Percentiles rank a stretch among this genome's conserved stretches.
phyloP scores from a whole-genome alignment of 2,797 vertebrate species.

The Sorex maritimensis region DNA sequence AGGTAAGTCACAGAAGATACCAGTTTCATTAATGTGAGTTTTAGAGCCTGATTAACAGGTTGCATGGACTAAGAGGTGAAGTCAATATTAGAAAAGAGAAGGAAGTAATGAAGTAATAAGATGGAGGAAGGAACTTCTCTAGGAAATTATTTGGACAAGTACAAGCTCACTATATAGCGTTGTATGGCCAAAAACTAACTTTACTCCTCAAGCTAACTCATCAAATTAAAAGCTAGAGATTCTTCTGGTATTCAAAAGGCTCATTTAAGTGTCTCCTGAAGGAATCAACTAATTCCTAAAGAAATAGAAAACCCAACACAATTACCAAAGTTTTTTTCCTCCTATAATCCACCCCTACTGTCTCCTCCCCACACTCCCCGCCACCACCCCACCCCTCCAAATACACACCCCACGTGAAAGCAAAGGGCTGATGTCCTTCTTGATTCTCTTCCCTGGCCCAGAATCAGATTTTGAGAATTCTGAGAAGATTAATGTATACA shows the following conservation, averaged over 20 bases:
- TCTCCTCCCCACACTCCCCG: neutral
- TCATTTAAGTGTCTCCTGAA: conserved; percentile 6
- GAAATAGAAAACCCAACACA: neutral
- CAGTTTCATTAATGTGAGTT: neutral
- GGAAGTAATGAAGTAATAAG: conserved; percentile 29
- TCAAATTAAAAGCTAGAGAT: neutral
- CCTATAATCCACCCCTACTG: no score
- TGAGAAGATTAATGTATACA: neutral
- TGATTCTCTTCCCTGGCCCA: conserved; percentile 2
- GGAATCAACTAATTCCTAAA: conserved; percentile 11
- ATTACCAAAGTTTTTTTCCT: neutral
- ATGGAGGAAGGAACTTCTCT: neutral
- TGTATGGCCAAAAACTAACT: neutral
- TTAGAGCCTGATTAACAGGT: conserved; percentile 75
- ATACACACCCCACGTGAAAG: no score
- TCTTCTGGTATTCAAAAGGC: neutral
- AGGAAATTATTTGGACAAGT: neutral
- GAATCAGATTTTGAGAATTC: neutral
- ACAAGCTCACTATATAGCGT: neutral
- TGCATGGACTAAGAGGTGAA: conserved; percentile 11
- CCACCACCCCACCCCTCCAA: no score
- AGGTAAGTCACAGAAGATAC: conserved; percentile 30
- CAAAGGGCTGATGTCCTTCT: neutral
- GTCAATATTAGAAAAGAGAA: conserved; percentile 52
- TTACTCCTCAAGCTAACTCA: neutral